Conservation (phyloP, 2,113 vertebrate genomes). For the Bos taurus region DNA sequence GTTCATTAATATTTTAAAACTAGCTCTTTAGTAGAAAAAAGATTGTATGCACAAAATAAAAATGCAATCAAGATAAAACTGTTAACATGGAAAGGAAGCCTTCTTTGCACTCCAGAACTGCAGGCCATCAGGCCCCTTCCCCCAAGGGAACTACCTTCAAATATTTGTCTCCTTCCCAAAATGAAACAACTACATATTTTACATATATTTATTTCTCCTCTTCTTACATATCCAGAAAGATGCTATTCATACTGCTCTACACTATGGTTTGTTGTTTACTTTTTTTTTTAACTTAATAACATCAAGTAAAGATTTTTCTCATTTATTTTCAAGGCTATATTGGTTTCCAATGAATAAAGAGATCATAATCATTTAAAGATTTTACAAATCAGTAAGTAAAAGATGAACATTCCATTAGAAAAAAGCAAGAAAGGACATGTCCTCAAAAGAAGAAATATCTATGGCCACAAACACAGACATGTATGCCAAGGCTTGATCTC, state of each 20-base stretch:
- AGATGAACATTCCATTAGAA: not conserved
- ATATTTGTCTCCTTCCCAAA: constrained; percentile 2
- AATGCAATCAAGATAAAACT: not conserved
- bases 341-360: not conserved
- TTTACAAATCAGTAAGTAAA: constrained; percentile 10
- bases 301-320: constrained; percentile 29
- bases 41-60: not conserved
- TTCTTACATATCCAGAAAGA: not conserved
- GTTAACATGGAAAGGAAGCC: not conserved
- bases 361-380: not conserved
- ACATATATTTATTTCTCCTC: not conserved
- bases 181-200: not conserved
- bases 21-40: not conserved
- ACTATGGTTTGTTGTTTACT: not conserved
- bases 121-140: not conserved
- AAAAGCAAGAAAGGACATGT: not conserved
- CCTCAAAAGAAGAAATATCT: not conserved
- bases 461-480: not conserved
- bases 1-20: not conserved
- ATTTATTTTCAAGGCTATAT: not conserved
- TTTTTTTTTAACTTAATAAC: constrained; percentile 34
- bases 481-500: not conserved
- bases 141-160: not conserved
- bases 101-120: not conserved
- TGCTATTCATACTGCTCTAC: not conserved